Conservation (phyloP, 2,797 vertebrate genomes). For the Xenentodon cancila region DNA sequence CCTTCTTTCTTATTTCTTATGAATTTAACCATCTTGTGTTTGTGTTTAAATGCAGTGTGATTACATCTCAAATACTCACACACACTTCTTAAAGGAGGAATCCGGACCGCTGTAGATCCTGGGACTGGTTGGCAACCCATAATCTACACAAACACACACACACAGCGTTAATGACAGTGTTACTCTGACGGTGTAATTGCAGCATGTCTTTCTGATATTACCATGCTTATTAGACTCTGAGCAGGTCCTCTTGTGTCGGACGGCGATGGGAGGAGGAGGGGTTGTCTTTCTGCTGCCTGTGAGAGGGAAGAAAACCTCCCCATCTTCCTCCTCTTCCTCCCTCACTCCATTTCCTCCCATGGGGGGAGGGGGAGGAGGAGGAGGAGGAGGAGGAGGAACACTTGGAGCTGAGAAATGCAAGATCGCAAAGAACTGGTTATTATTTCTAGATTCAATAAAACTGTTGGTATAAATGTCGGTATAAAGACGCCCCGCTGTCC, state of each 20-base stretch:
- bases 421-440: background rate
- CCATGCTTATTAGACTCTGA: conserved; percentile 79
- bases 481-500: no score
- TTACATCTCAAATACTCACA: conserved; percentile 66
- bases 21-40: background rate
- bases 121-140: conserved; percentile 66
- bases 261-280: conserved; percentile 68
- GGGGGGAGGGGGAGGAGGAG: conserved; percentile 32
- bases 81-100: conserved; percentile 77
- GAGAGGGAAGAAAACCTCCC: conserved; percentile 61
- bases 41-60: background rate
- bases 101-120: conserved; percentile 72
- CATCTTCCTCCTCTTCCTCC: conserved; percentile 62
- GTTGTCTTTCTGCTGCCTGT: conserved; percentile 71
- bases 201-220: conserved; percentile 31
- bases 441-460: no score
- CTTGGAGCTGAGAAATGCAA: conserved; percentile 50
- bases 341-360: conserved; percentile 38
- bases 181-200: conserved; percentile 30
- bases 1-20: no score
- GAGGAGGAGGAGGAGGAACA: conserved; percentile 69
- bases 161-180: conserved; percentile 41
- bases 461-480: no score
- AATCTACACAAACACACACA: conserved; percentile 65
- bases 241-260: conserved; percentile 83